Conservation (phyloP, 1,140 invertebrate species). For the Lasioglossum albipes region DNA sequence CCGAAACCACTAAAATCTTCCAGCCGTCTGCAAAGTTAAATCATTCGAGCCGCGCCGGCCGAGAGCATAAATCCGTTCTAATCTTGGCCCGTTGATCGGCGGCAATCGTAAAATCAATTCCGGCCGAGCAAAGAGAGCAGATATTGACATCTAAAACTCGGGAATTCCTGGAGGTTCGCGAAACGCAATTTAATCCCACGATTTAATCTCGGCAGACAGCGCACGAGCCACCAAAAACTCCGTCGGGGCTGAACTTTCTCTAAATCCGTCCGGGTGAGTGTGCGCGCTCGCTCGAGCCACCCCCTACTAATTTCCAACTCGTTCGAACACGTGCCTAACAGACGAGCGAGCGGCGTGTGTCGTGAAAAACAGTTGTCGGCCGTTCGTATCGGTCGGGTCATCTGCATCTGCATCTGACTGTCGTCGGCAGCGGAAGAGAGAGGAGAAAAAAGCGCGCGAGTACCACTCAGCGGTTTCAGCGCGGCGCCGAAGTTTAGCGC, state of each 20-base stretch:
- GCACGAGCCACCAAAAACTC: constrained; percentile 24
- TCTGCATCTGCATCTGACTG: constrained; percentile 70
- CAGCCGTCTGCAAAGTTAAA: too few species aligned
- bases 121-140: background rate
- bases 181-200: constrained; percentile 1
- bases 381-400: constrained; percentile 36
- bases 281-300: background rate
- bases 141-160: background rate
- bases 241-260: constrained; percentile 33
- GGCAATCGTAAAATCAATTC: background rate
- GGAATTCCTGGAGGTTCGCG: background rate
- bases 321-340: constrained; percentile 39
- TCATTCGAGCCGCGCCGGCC: too few species aligned
- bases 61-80: too few species aligned
- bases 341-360: constrained; percentile 2
- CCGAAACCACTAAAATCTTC: too few species aligned
- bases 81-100: background rate
- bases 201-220: constrained; percentile 21
- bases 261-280: constrained; percentile 20
- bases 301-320: constrained; percentile 58
- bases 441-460: constrained; percentile 32
- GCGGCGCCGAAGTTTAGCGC: constrained; percentile 4
- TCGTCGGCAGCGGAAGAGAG: constrained; percentile 5
- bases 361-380: constrained; percentile 43
- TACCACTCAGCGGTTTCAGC: constrained; percentile 14